Percentiles rank a stretch among this genome's conserved stretches.
These are phyloP conservation scores for Rhinichthys osculus DNA, from an alignment of 2,797 vertebrate species.

Conservation along the genomic window DNA sequence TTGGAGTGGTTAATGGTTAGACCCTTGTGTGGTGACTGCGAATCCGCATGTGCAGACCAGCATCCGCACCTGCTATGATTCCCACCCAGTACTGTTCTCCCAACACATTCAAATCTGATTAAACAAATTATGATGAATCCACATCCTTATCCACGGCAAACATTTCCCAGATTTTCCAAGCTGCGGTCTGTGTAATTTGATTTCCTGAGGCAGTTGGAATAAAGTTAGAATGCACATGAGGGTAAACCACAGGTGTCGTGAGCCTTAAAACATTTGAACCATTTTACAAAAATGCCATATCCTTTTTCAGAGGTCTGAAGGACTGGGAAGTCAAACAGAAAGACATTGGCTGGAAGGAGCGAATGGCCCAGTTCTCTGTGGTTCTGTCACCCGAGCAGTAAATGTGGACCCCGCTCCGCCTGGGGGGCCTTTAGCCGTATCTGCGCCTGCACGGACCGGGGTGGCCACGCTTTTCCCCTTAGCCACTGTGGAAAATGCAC, in stretches of 20 bases:
- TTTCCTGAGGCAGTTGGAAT: background rate
- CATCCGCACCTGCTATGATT: constrained; percentile 54
- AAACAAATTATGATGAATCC: constrained; percentile 48
- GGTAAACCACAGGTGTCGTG: constrained; percentile 18
- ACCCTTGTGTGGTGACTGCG: constrained; percentile 23
- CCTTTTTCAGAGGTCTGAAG: constrained; percentile 39
- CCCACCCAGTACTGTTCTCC: constrained; percentile 42
- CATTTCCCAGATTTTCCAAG: constrained; percentile 21
- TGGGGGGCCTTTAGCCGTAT: constrained; percentile 43
- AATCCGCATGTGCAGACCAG: constrained; percentile 23
- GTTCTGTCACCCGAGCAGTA: constrained; percentile 42
- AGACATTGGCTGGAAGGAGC: constrained; percentile 43
- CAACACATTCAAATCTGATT: constrained; percentile 61
- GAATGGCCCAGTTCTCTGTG: constrained; percentile 28
- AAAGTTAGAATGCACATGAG: constrained; percentile 1
- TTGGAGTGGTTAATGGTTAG: constrained; percentile 58
- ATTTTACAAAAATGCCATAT: constrained; percentile 20
- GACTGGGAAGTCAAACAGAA: constrained; percentile 36
- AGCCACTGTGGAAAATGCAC: constrained; percentile 55
- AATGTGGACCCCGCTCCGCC: constrained; percentile 41
- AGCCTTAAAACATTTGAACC: constrained; percentile 18
- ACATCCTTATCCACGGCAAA: background rate
- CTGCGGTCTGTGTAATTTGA: constrained; percentile 20
- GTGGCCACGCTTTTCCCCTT: constrained; percentile 32
- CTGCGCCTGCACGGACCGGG: constrained; percentile 46